Evolutionary conservation across 2,113 vertebrate genomes (phyloP), one percentile per base, ranked within the genome.

Genomic region (Sciurus niger): DNA sequence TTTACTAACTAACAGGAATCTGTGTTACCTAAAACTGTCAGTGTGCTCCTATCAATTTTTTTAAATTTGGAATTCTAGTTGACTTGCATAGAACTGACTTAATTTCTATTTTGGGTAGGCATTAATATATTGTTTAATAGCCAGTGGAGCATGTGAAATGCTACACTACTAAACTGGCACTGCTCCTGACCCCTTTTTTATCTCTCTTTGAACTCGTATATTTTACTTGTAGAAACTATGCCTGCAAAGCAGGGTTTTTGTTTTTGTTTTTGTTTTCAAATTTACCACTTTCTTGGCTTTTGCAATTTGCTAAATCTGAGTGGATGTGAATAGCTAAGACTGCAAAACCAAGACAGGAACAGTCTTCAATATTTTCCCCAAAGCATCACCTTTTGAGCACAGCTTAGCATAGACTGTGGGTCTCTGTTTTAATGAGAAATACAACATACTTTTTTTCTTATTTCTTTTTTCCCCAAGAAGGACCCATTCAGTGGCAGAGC

Each of bases 41-140:
- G 1, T 48, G 53, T 70, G 89, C 43, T 92, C 30, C 9, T 91
- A 8, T 53, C 53, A 25, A 70, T 94, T 84, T 94, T 63, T 67
- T 67, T 68, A 37, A 37, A 77, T 43, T 34, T 60, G 34, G 14
- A 3, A 55, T 77, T 88, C 51, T 48, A 77, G 76, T 76, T 87
- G 37, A 82, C 14, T 58, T 48, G 48, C 32, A 65, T 9, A 91
- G 34, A 32, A n/a, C 24, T 30, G 17, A 60, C 25, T 40, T 40
- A 34, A 40, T 68, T 77, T 91, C 53, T 70, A 53, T 25, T 60
- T 77, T 37, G 34, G 9, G 18, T 6, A 68, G 37, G 14, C 8
- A 37, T 78, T 90, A 73, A 72, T 84, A 63, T 79, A 70, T 51
- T 85, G 25, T 73, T 88, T 93, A 80, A 32, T 90, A 92, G 77